Conservation (phyloP, 1,140 invertebrate genomes). For the Aporrectodea caliginosa region DNA sequence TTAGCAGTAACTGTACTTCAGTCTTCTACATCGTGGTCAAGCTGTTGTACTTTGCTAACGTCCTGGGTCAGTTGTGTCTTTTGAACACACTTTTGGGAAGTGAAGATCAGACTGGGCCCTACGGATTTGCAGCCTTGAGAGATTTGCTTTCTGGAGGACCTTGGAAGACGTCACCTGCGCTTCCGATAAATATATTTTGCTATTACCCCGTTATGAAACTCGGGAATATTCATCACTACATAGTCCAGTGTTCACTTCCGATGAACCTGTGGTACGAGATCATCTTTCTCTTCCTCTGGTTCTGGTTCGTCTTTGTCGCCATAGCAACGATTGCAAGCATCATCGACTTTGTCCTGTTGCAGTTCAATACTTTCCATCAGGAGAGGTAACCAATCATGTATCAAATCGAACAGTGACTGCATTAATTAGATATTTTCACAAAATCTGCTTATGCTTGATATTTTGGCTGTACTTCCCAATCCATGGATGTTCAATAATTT, state of each 20-base stretch:
- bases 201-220: not conserved
- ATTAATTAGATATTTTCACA: no score
- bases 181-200: not conserved
- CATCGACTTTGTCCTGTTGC: constrained; percentile 16
- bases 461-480: no score
- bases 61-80: not conserved
- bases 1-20: not conserved
- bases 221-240: constrained; percentile 58
- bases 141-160: not conserved
- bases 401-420: no score
- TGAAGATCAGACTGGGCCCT: not conserved
- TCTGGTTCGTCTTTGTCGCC: constrained; percentile 60
- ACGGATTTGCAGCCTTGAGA: not conserved
- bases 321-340: constrained; percentile 56
- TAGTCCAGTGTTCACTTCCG: constrained; percentile 60
- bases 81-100: not conserved
- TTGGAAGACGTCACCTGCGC: not conserved
- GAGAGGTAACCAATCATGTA: no score
- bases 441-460: no score
- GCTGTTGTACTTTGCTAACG: not conserved
- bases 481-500: no score
- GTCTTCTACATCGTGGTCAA: not conserved
- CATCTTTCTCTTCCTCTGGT: constrained; percentile 61
- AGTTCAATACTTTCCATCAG: not conserved
- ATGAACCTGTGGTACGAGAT: constrained; percentile 61